Conservation (phyloP, 2,797 vertebrate genomes). For the Pseudotriccus pelzelni region DNA sequence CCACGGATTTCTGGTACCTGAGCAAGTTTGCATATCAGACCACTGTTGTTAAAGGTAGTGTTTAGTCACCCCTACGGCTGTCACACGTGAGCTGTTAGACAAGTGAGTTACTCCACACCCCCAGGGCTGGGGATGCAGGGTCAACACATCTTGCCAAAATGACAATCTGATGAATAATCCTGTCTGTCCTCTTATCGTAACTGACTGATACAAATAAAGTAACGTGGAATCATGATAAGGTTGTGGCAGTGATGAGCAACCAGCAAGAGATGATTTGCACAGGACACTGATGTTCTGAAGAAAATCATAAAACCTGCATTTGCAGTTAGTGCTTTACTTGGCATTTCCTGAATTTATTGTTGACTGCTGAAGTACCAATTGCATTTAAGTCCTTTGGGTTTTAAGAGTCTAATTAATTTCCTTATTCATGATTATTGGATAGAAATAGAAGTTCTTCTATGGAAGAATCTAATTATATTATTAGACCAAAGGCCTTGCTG, state of each 20-base stretch:
- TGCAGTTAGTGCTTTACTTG: constrained; percentile 3
- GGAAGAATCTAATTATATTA: neutral
- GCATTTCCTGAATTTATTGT: neutral
- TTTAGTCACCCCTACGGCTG: constrained; percentile 4
- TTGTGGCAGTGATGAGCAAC: neutral
- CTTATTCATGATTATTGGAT: neutral
- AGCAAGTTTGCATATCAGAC: neutral
- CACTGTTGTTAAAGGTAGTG: neutral
- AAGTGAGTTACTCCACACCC: neutral
- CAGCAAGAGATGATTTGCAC: neutral
- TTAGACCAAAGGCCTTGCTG: constrained; percentile 14
- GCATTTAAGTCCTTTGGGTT: neutral
- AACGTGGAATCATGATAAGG: neutral
- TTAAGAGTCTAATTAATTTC: neutral
- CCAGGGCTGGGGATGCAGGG: neutral
- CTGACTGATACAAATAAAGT: neutral
- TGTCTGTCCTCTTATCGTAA: neutral
- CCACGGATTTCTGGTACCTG: neutral
- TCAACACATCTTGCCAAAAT: neutral
- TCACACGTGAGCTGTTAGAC: neutral
- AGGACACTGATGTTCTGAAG: neutral
- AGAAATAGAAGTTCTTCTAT: neutral
- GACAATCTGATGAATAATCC: neutral
- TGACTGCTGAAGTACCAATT: neutral
- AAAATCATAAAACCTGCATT: neutral